Base-by-base conservation (phyloP, 2,113 vertebrate species). In the Synchiropus splendidus region DNA sequence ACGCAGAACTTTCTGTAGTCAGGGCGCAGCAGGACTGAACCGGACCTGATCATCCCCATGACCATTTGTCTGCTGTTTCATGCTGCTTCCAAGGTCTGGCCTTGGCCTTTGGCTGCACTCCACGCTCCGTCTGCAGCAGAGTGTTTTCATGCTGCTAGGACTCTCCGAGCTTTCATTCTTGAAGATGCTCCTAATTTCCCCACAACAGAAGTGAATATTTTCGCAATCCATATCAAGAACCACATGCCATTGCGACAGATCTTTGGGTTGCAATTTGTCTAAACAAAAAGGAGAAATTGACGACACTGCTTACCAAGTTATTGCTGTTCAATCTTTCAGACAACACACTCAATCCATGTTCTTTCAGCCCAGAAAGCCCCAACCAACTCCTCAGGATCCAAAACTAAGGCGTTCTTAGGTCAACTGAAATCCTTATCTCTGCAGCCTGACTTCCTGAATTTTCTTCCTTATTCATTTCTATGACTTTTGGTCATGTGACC, bases 61-160 rank as follows among this genome's bases (percentile, higher is more conserved):
- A 72, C 49, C 57, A 55, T 66, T 69, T 61, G 55, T 61, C 46
- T 65, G 45, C 36, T 31, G 44, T 48, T 58, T 15, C 70, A 43
- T 18, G 66, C 44, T 60, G 64, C 43, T 60, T 67, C 36, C 48
- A 67, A 51, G 40, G 31, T 44, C 46, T 38, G 30, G 52, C 45
- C 53, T 67, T 64, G 58, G 65, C 76, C 65, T 61, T 48, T 64
- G 58, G 67, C 69, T 58, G 67, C 45, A 48, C 51, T 38, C 62
- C 49, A 15, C 16, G 33, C 39, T 70, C 67, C 27, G 54, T 67
- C 74, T 72, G 60, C 72, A 75, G 48, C 68, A 56, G 53, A 60
- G 45, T 10, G 33, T 51, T 75, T 54, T 75, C 52, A 57, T 48
- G 50, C 18, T 32, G 36, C 42, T 41, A 45, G 33, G 42, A 46